Percentiles rank a stretch among this genome's conserved stretches.
Evolutionary conservation across 2,888 invertebrate genomes (phyloP).

Genomic region (Orchestes rusci): DNA sequence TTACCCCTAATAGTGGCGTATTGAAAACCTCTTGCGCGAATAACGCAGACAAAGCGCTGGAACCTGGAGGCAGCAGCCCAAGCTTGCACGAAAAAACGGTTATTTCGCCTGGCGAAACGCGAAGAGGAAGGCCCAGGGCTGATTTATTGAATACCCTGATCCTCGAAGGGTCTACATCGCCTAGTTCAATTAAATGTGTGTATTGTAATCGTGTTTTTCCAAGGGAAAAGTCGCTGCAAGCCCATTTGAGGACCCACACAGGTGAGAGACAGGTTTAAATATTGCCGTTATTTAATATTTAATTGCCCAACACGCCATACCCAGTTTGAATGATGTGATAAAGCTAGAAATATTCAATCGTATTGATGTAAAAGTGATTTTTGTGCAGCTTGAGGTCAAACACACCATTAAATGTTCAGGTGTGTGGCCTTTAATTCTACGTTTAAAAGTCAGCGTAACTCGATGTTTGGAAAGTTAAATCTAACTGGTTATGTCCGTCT

Average conservation of each 20-base stretch:
- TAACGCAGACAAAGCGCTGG: constrained; percentile 35
- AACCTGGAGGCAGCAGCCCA: constrained; percentile 35
- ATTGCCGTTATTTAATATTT: constrained; percentile 29
- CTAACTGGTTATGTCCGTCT: constrained; percentile 11
- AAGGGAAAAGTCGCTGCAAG: constrained; percentile 66
- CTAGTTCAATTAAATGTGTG: constrained; percentile 62
- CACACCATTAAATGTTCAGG: constrained; percentile 2
- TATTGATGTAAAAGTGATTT: too few relatives aligned
- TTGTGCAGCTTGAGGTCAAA: constrained; percentile 1
- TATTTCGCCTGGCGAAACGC: constrained; percentile 42
- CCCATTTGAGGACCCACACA: constrained; percentile 58
- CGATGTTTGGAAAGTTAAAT: constrained; percentile 14
- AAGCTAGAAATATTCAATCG: too few relatives aligned
- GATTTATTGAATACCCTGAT: constrained; percentile 62
- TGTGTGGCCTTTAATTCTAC: constrained; percentile 19
- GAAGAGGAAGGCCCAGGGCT: constrained; percentile 63
- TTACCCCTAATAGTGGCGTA: constrained; percentile 34
- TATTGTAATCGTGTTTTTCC: constrained; percentile 68
- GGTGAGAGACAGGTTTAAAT: constrained; percentile 42
- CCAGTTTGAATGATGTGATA: too few relatives aligned
- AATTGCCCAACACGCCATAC: too few relatives aligned
- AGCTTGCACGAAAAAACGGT: constrained; percentile 31
- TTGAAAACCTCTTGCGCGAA: constrained; percentile 33
- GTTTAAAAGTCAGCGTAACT: constrained; percentile 20
- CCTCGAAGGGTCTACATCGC: constrained; percentile 60